A percentile compares a stretch with the other conserved stretches of the same genome.
Evolutionary conservation across 2,797 vertebrate genomes (phyloP).

Genomic region (Lithobates sylvaticus): DNA sequence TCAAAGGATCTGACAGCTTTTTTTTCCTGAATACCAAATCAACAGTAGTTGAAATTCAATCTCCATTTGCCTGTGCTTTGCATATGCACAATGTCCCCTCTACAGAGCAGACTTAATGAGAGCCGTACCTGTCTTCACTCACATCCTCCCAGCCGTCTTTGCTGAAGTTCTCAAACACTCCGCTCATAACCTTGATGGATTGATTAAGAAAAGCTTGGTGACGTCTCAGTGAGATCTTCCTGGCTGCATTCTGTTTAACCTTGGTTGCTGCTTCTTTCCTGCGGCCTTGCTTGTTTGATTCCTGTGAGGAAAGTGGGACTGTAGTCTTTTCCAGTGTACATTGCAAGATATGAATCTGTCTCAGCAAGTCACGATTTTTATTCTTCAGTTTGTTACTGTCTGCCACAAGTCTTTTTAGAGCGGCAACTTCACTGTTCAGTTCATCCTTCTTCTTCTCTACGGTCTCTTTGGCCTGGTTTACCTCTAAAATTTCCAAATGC

Average conservation of each 20-base stretch:
- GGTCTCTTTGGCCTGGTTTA: slow-evolving; percentile 71
- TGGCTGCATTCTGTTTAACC: slow-evolving; percentile 85
- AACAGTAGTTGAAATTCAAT: slow-evolving; percentile 98
- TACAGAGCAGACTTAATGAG: slow-evolving; percentile 92
- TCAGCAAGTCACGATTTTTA: slow-evolving; percentile 75
- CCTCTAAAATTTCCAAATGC: slow-evolving; percentile 74
- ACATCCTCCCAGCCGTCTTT: slow-evolving; percentile 97
- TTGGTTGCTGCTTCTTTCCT: slow-evolving; percentile 77
- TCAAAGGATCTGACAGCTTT: slow-evolving; percentile 97
- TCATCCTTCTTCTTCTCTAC: slow-evolving; percentile 76
- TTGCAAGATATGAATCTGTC: slow-evolving; percentile 78
- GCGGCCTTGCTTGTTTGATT: slow-evolving; percentile 67
- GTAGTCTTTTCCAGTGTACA: slow-evolving; percentile 79
- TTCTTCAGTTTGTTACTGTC: slow-evolving; percentile 70
- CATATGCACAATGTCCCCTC: slow-evolving; percentile 94
- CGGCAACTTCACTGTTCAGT: slow-evolving; percentile 75
- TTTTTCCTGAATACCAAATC: slow-evolving; percentile 96
- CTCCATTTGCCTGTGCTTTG: slow-evolving; percentile 94
- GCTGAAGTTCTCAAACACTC: slow-evolving; percentile 85
- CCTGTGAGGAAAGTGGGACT: slow-evolving; percentile 67
- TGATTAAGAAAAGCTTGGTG: slow-evolving; percentile 86
- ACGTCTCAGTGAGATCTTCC: slow-evolving; percentile 79
- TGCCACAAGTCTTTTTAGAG: slow-evolving; percentile 75
- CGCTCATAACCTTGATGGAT: slow-evolving; percentile 88
- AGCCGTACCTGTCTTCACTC: slow-evolving; percentile 90